Evolutionary conservation across 1,140 invertebrate genomes (phyloP), one percentile per base, ranked within the genome.

Genomic region (Drosophila kohkoa): DNA sequence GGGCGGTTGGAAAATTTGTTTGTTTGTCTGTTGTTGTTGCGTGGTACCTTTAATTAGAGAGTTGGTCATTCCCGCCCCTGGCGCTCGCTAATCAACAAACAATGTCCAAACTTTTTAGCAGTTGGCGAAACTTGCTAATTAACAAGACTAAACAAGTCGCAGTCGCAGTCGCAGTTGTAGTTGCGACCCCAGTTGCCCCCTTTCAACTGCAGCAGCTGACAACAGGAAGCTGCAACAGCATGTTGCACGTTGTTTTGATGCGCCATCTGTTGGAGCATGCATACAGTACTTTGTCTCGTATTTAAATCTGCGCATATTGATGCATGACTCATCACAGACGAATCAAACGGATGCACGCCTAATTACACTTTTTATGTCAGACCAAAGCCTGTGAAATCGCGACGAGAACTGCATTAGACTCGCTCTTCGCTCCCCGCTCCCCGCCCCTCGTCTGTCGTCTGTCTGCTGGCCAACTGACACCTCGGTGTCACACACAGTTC

Each of bases 351-450:
- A 74, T 67, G 63, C 71, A 86, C 77, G 83, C 80, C 80, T 78
- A 87, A 87, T 88, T 87, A 80, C 69, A 67, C 77, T 75, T 77
- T 82, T 70, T 72, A 82, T 82, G 82, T 69, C 68, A 79, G 75
- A 68, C 65, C n/a, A 13, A 43, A 13, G n/a, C n/a, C 41, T 43
- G 41, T 5, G 41, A 43, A 43, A n/a, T 43, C 41, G 35, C 35
- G 35, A 38, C 35, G 8, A 38, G 35, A 8, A 38, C 35, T 43
- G 41, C 41, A 43, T 43, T 43, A 43, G 41, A 43, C 41, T 43
- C 11, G 41, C 41, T n/a, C 11, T n/a, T 43, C 11, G 41, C 41
- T n/a, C 11, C n/a, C 41, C 13, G 41, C 13, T n/a, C 5, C 11
- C 13, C n/a, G 25, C 4, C 49, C 30, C 25, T 5, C 25, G 49